Evolutionary conservation across 1,140 invertebrate genomes (phyloP), one percentile per base, ranked within the genome.

Genomic region (Plodia interpunctella): DNA sequence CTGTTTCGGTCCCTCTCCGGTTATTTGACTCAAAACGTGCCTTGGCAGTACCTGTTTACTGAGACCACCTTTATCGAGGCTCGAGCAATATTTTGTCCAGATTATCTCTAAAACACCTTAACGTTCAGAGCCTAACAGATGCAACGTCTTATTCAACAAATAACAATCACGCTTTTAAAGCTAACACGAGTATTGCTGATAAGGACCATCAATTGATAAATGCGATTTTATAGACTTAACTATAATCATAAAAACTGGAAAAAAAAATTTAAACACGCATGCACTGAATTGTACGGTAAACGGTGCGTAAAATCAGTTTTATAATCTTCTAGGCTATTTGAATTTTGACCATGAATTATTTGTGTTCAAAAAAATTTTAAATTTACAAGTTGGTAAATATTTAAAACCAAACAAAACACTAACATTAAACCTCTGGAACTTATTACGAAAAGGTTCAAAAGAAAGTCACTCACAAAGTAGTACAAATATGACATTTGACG

Each of bases 1-100:
- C 82, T 85, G 79, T 87, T 83, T 85, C 55, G 74, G 76, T 70
- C 78, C 80, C 76, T 80, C 74, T 81, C 71, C 68, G 78, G 73
- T 83, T 80, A 80, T 82, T 81, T 82, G 73, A 80, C 70, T 82
- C 63, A 68, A 74, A 73, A 80, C 78, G 74, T 83, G 80, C 68
- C 72, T 72, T 71, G 63, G 68, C 66, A 79, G 80, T 81, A 82
- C 80, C 76, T 80, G 78, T 77, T 76, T 73, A 54, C 69, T 61
- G 69, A 73, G 69, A 74, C 69, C 70, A 80, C 72, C 74, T 76
- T 78, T 83, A 82, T 83, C 78, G 68, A 68, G 52, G 60, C 63
- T 17, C 71, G 49, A 57, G 77, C 68, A 72, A 86, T 88, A 83
- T 86, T 86, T 83, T 70, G 68, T 76, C 55, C 61, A 74, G 76